Base-by-base conservation (phyloP, 2,797 vertebrate genomes). In the Centroberyx gerrardi region DNA sequence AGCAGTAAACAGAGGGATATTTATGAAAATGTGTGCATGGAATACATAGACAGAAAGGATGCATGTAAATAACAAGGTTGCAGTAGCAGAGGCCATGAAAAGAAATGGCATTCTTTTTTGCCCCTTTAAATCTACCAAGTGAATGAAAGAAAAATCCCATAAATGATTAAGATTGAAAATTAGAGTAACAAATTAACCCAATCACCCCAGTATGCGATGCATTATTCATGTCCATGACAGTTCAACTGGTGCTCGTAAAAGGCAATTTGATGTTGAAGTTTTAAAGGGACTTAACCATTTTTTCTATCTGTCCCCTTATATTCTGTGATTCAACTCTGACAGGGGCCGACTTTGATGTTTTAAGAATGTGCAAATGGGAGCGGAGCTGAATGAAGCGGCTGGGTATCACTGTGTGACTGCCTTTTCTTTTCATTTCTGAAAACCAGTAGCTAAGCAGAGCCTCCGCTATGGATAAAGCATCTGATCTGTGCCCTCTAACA, bases 401-500 rank as follows among this genome's bases (percentile, higher is more conserved):
- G 92, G 90, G 89, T 77, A 86, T 92, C 91, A 74, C 91, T 85
- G 88, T 92, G 81, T 72, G 81, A 90, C 82, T 86, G 89, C 83
- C 89, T 91, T 91, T 52, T 77, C 73, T 79, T 93, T 93, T 94
- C 84, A 91, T 72, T 81, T 85, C 58, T 79, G 78, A 80, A 81
- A 73, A 78, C 81, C 84, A 90, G 93, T 91, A 93, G 86, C 92
- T 85, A 93, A 91, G 92, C 89, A 88, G 84, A 89, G 70, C 70
- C 81, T 46, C 78, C 66, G 82, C 87, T 78, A 33, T 75, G 80
- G 74, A 84, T 83, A 83, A 93, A 93, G 78, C 85, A 90, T 93
- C 87, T 77, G 80, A 90, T 84, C 87, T 49, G 74, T 58, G 72
- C 73, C 84, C 88, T 77, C 66, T 15, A 79, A 78, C 83, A 61